A percentile compares a stretch with the other conserved stretches of the same genome.
These are phyloP conservation scores for Amorpha juglandis DNA, from an alignment of 2,888 invertebrate species.

Conservation along the genomic window DNA sequence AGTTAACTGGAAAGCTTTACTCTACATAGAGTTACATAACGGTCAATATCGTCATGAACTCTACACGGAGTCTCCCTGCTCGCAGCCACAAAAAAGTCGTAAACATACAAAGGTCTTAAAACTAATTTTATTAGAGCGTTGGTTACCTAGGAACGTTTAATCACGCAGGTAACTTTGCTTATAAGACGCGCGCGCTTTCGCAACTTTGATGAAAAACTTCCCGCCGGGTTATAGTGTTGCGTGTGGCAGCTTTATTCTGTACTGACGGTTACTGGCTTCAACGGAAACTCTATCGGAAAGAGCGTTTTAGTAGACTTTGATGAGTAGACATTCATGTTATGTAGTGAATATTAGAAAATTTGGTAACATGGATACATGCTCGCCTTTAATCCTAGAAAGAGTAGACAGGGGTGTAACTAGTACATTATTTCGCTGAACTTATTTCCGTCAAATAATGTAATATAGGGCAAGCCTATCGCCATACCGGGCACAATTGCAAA, in stretches of 20 bases:
- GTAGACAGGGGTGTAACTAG: too few relatives aligned
- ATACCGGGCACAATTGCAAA: too few relatives aligned
- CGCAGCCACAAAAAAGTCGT: slow-evolving; percentile 17
- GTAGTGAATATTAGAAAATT: background rate
- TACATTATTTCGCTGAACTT: too few relatives aligned
- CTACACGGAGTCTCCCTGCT: background rate
- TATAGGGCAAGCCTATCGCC: too few relatives aligned
- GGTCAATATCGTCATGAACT: slow-evolving; percentile 13
- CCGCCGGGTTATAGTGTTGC: slow-evolving; percentile 21
- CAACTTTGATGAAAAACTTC: slow-evolving; percentile 29
- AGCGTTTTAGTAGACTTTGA: slow-evolving; percentile 3
- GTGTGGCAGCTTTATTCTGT: slow-evolving; percentile 6
- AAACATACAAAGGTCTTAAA: slow-evolving; percentile 22
- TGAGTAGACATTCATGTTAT: background rate
- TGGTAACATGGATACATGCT: too few relatives aligned
- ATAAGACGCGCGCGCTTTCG: slow-evolving; percentile 23
- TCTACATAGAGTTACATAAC: background rate
- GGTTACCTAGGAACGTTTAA: slow-evolving; percentile 26
- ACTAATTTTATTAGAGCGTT: slow-evolving; percentile 22
- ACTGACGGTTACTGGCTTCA: slow-evolving; percentile 19
- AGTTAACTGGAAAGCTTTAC: background rate
- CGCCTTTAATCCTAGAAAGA: too few relatives aligned
- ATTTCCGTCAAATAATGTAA: too few relatives aligned
- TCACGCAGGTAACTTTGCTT: slow-evolving; percentile 26
- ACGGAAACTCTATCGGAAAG: slow-evolving; percentile 1